Conservation (phyloP, 2,797 vertebrate species). For the Avahi laniger region DNA sequence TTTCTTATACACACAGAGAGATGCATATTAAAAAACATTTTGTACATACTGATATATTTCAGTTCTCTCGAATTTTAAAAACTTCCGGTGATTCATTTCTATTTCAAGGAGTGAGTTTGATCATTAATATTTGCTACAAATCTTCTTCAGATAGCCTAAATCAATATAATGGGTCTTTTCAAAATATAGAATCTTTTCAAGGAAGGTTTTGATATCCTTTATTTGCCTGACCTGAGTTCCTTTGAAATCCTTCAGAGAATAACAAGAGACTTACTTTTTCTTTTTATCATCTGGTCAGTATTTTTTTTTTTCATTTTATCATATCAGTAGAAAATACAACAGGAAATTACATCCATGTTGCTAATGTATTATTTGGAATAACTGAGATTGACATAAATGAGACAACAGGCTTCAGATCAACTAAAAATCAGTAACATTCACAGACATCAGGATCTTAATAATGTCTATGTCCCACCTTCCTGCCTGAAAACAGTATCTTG, state of each 20-base stretch:
- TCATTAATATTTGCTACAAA: conserved; percentile 51
- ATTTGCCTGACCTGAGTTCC: conserved; percentile 10
- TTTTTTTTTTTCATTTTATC: conserved; percentile 23
- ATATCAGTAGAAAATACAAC: conserved; percentile 7
- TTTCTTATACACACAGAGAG: not conserved
- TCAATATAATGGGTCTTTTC: conserved; percentile 26
- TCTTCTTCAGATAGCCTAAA: conserved; percentile 6
- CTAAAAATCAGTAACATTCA: conserved; percentile 22
- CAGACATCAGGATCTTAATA: not conserved
- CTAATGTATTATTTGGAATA: conserved; percentile 30
- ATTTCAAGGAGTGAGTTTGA: conserved; percentile 24
- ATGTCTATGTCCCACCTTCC: not conserved
- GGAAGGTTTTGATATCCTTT: conserved; percentile 20
- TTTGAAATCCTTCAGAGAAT: conserved; percentile 32
- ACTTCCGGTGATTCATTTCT: not conserved
- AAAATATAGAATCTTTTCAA: conserved; percentile 29
- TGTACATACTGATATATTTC: not conserved
- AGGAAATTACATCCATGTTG: conserved; percentile 45
- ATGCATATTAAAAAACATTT: not conserved
- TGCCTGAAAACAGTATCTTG: not conserved
- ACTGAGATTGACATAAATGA: not conserved
- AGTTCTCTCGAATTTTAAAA: conserved; percentile 19
- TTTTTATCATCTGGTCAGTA: conserved; percentile 7
- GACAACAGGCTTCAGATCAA: not conserved
- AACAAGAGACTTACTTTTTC: conserved; percentile 32